Percentiles rank a stretch among this genome's conserved stretches.
phyloP scores from a whole-genome alignment of 2,113 vertebrate species.

The Chascanopsetta lugubris region DNA sequence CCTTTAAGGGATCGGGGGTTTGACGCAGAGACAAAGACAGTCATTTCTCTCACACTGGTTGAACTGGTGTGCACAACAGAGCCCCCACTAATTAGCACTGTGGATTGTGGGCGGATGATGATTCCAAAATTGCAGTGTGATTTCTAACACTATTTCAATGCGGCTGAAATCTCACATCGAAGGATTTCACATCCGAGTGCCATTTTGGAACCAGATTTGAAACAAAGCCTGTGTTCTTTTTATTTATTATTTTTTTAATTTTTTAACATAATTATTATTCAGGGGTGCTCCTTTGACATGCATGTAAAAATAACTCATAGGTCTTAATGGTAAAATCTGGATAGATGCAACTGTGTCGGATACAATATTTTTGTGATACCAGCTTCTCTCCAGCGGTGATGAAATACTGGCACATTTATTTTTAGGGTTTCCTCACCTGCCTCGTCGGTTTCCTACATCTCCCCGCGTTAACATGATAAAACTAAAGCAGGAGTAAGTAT shows the following conservation, averaged over 20 bases:
- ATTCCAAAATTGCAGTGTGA: slow-evolving; percentile 31
- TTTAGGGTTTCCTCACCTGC: slow-evolving; percentile 23
- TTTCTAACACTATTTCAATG: slow-evolving; percentile 12
- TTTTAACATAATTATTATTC: slow-evolving; percentile 9
- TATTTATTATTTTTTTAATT: too few species aligned
- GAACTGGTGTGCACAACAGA: slow-evolving; percentile 1
- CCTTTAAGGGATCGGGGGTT: too few species aligned
- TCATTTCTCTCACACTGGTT: neutral
- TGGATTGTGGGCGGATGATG: slow-evolving; percentile 18
- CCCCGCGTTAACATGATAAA: neutral
- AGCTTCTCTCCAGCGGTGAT: slow-evolving; percentile 21
- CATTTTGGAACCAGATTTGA: neutral
- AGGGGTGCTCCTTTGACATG: neutral
- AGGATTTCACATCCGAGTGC: neutral
- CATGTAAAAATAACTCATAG: slow-evolving; percentile 38
- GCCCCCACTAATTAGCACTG: slow-evolving; percentile 32
- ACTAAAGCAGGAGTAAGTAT: neutral
- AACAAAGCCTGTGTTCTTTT: neutral
- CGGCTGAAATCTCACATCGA: slow-evolving; percentile 14
- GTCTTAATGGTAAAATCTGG: slow-evolving; percentile 19
- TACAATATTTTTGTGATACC: slow-evolving; percentile 14
- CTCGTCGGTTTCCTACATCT: slow-evolving; percentile 20
- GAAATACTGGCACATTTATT: slow-evolving; percentile 37
- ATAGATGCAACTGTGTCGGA: slow-evolving; percentile 1
- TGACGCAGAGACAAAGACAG: slow-evolving; percentile 1